Conservation (phyloP, 2,113 vertebrate genomes). For the Muntiacus muntjak region DNA sequence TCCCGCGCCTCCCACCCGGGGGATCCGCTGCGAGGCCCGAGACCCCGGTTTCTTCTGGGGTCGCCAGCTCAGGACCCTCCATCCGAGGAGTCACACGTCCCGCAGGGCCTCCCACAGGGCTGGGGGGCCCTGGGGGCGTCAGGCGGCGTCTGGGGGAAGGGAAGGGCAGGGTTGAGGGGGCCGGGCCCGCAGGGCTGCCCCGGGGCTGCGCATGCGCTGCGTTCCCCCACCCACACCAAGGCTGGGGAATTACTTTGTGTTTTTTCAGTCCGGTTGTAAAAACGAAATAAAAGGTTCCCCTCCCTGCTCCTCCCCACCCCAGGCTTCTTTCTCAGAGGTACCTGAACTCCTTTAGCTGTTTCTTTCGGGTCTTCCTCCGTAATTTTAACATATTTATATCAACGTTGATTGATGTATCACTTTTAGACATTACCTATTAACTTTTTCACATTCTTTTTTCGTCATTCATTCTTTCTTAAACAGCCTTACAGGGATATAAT, state of each 20-base stretch:
- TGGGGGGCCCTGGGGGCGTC: slow-evolving; percentile 36
- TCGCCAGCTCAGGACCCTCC: background rate
- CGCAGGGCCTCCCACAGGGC: background rate
- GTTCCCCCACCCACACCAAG: too few species aligned
- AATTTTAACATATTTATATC: background rate
- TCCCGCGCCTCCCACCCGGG: background rate
- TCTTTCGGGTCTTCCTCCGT: background rate
- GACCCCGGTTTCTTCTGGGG: background rate
- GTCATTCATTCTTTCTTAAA: background rate
- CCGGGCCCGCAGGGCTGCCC: background rate
- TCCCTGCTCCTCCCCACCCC: background rate
- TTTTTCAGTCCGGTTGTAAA: background rate
- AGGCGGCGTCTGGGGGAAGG: slow-evolving; percentile 76
- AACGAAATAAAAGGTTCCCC: background rate
- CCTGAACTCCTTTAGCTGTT: background rate
- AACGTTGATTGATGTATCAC: background rate
- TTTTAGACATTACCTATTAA: background rate
- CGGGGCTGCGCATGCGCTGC: background rate
- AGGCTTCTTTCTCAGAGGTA: background rate
- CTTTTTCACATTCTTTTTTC: background rate
- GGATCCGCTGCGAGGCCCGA: background rate
- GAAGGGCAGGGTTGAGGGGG: slow-evolving; percentile 55
- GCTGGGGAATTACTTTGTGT: background rate
- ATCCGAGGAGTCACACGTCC: background rate
- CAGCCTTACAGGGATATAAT: background rate